A percentile compares a stretch with the other conserved stretches of the same genome.
These are phyloP conservation scores for Lagodon rhomboides DNA, from an alignment of 2,797 vertebrate species.

Conservation along the genomic window DNA sequence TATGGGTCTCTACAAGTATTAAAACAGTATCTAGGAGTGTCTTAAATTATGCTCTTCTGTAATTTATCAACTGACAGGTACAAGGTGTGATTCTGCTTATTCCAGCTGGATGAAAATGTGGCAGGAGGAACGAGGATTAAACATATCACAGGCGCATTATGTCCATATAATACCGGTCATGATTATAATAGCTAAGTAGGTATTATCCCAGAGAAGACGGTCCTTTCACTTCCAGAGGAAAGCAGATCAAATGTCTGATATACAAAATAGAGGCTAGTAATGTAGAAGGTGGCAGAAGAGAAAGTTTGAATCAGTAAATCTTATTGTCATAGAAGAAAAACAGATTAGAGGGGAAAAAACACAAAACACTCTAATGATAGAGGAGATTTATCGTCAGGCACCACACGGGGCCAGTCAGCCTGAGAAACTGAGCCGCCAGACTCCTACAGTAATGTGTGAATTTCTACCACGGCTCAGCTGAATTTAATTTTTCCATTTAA, in stretches of 20 bases:
- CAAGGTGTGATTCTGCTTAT: constrained; percentile 27
- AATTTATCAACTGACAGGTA: constrained; percentile 12
- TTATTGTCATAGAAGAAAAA: constrained; percentile 60
- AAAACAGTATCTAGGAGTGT: constrained; percentile 4
- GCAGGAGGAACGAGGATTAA: constrained; percentile 38
- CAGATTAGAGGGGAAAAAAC: constrained; percentile 13
- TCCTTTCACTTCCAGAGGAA: constrained; percentile 43
- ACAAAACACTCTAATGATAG: constrained; percentile 18
- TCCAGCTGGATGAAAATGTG: constrained; percentile 27
- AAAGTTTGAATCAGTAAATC: constrained; percentile 40
- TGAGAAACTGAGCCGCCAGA: constrained; percentile 47
- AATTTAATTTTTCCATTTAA: constrained; percentile 81
- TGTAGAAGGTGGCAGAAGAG: constrained; percentile 42
- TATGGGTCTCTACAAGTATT: not conserved
- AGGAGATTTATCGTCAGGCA: constrained; percentile 51
- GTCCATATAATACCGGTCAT: constrained; percentile 47
- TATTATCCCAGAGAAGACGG: constrained; percentile 41
- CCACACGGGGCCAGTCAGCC: constrained; percentile 42
- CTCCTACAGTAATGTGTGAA: constrained; percentile 67
- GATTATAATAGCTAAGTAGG: constrained; percentile 53
- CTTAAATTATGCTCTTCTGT: not conserved
- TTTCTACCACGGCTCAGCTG: constrained; percentile 69
- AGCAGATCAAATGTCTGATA: constrained; percentile 59
- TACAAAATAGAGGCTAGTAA: constrained; percentile 37
- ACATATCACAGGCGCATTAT: constrained; percentile 46